phyloP scores from a whole-genome alignment of 2,797 vertebrate genomes.

The Darevskia mixta region DNA sequence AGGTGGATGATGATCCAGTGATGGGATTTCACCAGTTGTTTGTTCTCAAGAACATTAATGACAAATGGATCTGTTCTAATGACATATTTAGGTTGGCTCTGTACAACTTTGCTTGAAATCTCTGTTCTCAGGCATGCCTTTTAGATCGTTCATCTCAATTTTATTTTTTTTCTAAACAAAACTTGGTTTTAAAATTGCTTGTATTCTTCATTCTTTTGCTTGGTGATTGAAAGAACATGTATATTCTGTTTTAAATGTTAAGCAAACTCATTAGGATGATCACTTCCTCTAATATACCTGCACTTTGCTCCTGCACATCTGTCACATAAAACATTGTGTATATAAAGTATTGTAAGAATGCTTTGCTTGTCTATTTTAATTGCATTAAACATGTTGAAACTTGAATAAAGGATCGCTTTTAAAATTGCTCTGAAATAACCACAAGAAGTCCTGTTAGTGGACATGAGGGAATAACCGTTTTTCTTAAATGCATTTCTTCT shows the following conservation, averaged over 20 bases:
- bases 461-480: neutral
- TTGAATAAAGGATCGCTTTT: neutral
- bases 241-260: neutral
- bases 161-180: neutral
- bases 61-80: conserved; percentile 82
- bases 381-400: conserved; percentile 9
- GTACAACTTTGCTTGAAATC: conserved; percentile 76
- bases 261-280: neutral
- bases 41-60: conserved; percentile 79
- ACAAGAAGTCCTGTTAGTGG: neutral
- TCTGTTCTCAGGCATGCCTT: neutral
- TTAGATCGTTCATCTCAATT: neutral
- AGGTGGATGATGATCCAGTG: conserved; percentile 82
- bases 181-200: neutral
- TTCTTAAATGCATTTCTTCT: neutral
- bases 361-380: neutral
- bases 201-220: neutral
- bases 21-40: conserved; percentile 86
- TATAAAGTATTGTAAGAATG: neutral
- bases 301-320: neutral
- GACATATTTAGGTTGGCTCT: conserved; percentile 84
- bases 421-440: neutral
- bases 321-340: conserved; percentile 9
- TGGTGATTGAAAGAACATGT: neutral
- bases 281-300: neutral